phyloP scores from a whole-genome alignment of 2,797 vertebrate genomes.

The Pangasius larnaudii region DNA sequence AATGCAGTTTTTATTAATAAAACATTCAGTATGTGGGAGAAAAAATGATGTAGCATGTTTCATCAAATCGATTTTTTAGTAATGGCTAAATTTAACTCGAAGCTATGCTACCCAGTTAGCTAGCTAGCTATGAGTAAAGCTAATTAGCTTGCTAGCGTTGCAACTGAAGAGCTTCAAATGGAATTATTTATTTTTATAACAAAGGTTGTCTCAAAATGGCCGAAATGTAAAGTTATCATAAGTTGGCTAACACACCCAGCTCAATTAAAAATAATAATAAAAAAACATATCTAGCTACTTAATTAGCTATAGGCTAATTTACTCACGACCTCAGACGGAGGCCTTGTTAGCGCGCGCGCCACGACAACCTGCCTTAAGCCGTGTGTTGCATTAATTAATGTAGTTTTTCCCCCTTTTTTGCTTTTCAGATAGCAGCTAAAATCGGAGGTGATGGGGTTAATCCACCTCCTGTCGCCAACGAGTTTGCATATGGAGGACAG shows the following conservation, averaged over 20 bases:
- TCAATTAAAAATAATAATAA: no score
- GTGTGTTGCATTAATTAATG: not conserved
- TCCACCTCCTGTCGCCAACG: conserved; percentile 83
- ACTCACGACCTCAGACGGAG: not conserved
- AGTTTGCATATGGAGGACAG: conserved; percentile 95
- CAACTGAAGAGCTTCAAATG: not conserved
- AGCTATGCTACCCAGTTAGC: not conserved
- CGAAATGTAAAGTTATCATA: not conserved
- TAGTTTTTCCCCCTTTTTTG: conserved; percentile 22
- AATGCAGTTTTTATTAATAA: not conserved
- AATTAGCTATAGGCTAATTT: not conserved
- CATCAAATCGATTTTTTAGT: not conserved
- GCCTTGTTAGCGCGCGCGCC: not conserved
- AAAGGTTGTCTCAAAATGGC: not conserved
- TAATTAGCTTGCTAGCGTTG: not conserved
- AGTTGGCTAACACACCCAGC: no score
- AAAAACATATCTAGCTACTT: not conserved
- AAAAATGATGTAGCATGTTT: no score
- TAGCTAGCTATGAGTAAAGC: not conserved
- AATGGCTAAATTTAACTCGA: not conserved
- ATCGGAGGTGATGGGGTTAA: conserved; percentile 91
- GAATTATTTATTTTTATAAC: not conserved
- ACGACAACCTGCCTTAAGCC: not conserved
- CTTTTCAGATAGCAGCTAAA: conserved; percentile 94
- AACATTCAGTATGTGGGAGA: no score